These are phyloP conservation scores for Panurus biarmicus DNA, from an alignment of 2,113 vertebrate species.

Conservation along the genomic window DNA sequence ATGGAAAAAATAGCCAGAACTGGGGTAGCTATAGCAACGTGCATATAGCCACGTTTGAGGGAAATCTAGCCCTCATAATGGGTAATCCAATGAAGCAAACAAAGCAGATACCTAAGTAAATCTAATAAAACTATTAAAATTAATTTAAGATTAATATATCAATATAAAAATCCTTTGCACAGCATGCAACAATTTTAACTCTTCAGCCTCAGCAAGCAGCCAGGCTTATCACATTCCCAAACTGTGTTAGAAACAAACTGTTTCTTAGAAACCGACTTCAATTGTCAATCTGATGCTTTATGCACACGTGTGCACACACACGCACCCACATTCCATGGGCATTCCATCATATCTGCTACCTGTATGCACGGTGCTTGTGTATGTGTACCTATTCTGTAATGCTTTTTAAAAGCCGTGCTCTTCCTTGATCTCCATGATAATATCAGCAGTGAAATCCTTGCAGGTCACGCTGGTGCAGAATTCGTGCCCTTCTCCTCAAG, in stretches of 20 bases:
- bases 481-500: accelerated
- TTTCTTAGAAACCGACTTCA: slow-evolving; percentile 27
- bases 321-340: background rate
- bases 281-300: background rate
- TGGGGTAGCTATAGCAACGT: slow-evolving; percentile 31
- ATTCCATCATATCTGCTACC: background rate
- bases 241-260: background rate
- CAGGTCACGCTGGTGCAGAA: background rate
- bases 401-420: accelerated
- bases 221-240: background rate
- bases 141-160: slow-evolving; percentile 5
- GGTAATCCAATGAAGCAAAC: slow-evolving; percentile 21
- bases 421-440: background rate
- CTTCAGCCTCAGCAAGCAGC: background rate
- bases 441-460: background rate
- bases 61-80: background rate
- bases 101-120: background rate
- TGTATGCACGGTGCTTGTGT: accelerated
- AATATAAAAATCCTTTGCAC: background rate
- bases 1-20: slow-evolving; percentile 42
- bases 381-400: accelerated
- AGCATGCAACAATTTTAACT: background rate
- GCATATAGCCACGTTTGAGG: background rate
- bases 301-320: background rate
- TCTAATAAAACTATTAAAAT: slow-evolving; percentile 10